These are phyloP conservation scores for Mystacides longicornis DNA, from an alignment of 2,888 invertebrate genomes.

Conservation along the genomic window DNA sequence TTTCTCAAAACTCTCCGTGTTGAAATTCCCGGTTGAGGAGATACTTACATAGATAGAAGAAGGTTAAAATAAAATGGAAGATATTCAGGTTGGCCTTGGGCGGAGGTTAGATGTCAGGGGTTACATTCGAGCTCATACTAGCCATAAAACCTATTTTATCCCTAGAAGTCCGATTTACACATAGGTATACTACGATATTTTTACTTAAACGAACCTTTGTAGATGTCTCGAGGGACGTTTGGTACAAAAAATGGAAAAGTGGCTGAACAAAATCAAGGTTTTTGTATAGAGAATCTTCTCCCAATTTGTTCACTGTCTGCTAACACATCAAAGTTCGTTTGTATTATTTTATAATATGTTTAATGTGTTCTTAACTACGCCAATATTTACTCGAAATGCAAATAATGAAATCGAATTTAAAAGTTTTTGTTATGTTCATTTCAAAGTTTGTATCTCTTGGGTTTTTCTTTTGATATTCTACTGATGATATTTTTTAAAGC, in stretches of 20 bases:
- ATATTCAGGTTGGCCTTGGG: not conserved
- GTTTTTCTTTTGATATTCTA: no score
- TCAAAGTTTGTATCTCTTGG: no score
- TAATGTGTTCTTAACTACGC: no score
- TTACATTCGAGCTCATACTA: constrained; percentile 7
- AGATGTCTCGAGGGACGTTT: not conserved
- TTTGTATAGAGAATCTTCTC: not conserved
- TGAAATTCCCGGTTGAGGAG: no score
- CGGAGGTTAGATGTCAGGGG: constrained; percentile 6
- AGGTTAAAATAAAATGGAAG: not conserved
- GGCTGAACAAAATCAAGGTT: not conserved
- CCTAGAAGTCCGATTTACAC: constrained; percentile 3
- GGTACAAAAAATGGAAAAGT: not conserved
- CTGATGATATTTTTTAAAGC: no score
- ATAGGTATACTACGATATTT: not conserved
- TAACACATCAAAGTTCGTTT: no score
- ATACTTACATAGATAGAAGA: no score
- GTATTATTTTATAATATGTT: no score
- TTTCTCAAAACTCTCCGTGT: no score
- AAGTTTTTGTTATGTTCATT: no score
- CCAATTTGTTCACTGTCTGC: not conserved
- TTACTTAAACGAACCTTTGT: not conserved
- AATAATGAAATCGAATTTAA: no score
- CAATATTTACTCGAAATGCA: no score
- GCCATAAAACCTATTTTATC: constrained; percentile 4